phyloP scores from a whole-genome alignment of 2,888 invertebrate species.

The Helobdella robusta region DNA sequence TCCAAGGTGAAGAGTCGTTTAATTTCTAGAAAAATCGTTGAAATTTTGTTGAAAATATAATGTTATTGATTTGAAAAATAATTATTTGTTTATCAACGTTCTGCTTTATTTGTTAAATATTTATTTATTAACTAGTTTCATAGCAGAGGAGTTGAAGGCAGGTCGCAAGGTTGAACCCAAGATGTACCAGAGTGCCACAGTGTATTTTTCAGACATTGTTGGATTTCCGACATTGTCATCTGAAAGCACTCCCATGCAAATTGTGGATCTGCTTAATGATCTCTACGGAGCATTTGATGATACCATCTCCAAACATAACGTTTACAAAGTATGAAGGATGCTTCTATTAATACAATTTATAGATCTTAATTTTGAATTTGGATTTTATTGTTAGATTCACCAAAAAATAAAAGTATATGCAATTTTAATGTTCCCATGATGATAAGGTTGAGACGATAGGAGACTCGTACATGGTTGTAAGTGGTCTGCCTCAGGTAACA shows the following conservation, averaged over 20 bases:
- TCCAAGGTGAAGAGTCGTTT: too few relatives aligned
- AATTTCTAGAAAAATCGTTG: too few relatives aligned
- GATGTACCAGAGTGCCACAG: constrained; percentile 39
- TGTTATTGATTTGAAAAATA: too few relatives aligned
- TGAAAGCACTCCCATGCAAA: constrained; percentile 41
- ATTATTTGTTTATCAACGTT: too few relatives aligned
- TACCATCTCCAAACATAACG: constrained; percentile 40
- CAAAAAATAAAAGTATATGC: too few relatives aligned
- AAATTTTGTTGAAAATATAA: too few relatives aligned
- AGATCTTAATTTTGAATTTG: background rate
- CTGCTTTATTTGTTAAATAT: background rate
- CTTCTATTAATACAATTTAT: background rate
- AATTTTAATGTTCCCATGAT: too few relatives aligned
- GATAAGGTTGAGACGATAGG: constrained; percentile 35
- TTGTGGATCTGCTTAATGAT: constrained; percentile 43
- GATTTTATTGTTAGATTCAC: too few relatives aligned
- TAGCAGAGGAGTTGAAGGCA: constrained; percentile 27
- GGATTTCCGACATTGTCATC: constrained; percentile 41
- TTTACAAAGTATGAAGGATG: constrained; percentile 42
- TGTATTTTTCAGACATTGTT: constrained; percentile 44
- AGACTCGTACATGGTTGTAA: constrained; percentile 35
- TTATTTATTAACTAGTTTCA: constrained; percentile 11
- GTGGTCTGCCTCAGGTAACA: constrained; percentile 55
- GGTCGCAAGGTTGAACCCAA: constrained; percentile 25
- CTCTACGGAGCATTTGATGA: constrained; percentile 43